Percentiles rank a stretch among this genome's conserved stretches.
Conservation (phyloP, 2,888 invertebrate species). For the Brenthis daphne region DNA sequence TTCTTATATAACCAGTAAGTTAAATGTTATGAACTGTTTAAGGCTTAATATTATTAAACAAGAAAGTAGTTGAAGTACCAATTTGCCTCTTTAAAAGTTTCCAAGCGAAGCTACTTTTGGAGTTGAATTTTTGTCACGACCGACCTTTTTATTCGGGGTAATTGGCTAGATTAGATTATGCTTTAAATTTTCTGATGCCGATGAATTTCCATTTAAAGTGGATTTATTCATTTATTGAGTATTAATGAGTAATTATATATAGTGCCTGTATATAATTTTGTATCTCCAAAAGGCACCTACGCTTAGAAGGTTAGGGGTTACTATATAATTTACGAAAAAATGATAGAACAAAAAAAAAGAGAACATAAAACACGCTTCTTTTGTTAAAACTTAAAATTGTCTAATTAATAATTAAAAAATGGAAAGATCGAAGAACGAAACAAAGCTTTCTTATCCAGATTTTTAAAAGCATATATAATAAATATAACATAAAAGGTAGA, state of each 20-base stretch:
- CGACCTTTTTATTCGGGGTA: constrained; percentile 28
- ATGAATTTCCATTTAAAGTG: constrained; percentile 20
- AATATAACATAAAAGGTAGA: no score
- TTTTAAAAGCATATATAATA: no score
- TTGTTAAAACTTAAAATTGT: no score
- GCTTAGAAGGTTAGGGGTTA: no score
- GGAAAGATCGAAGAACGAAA: no score
- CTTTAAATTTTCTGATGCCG: constrained; percentile 24
- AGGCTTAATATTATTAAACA: constrained; percentile 35
- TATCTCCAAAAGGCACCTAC: no score
- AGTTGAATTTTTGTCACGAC: constrained; percentile 33
- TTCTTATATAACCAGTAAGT: constrained; percentile 24
- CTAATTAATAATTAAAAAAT: no score
- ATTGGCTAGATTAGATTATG: constrained; percentile 32
- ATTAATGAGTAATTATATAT: constrained; percentile 11
- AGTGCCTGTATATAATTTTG: no score
- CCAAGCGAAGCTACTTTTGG: constrained; percentile 25
- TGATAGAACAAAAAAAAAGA: no score
- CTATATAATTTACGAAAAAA: no score
- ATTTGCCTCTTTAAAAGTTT: constrained; percentile 35
- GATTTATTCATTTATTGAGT: constrained; percentile 7
- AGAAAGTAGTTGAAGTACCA: constrained; percentile 30
- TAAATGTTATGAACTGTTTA: constrained; percentile 33
- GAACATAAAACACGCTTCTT: no score
- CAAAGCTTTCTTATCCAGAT: no score